Percentiles rank a stretch among this genome's conserved stretches.
Conservation (phyloP, 2,888 invertebrate species). For the Eilema griseolum region DNA sequence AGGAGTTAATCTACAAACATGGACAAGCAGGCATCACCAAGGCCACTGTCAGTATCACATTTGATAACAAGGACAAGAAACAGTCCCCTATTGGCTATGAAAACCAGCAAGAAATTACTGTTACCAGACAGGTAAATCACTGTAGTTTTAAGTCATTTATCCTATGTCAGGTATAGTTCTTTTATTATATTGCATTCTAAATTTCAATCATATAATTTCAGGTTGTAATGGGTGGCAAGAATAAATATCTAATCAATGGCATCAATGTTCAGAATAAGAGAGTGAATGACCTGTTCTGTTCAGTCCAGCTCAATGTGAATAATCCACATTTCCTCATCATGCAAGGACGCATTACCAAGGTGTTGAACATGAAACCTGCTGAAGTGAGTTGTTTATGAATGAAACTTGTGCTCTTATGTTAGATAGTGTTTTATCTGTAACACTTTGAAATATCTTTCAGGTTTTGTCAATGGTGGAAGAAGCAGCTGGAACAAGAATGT, state of each 20-base stretch:
- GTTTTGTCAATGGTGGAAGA: slow-evolving; percentile 99
- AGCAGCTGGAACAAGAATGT: slow-evolving; percentile 98
- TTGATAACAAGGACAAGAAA: slow-evolving; percentile 94
- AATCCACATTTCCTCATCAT: slow-evolving; percentile 99
- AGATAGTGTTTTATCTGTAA: no score
- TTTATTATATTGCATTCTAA: background rate
- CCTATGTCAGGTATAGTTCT: no score
- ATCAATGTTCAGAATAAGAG: slow-evolving; percentile 95
- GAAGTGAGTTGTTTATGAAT: slow-evolving; percentile 88
- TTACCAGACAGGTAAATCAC: slow-evolving; percentile 93
- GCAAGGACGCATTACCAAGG: slow-evolving; percentile 99
- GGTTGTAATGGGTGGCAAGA: slow-evolving; percentile 95
- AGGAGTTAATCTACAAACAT: slow-evolving; percentile 98
- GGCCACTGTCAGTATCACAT: slow-evolving; percentile 97
- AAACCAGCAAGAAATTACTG: slow-evolving; percentile 95
- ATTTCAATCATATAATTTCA: slow-evolving; percentile 56
- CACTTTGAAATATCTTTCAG: slow-evolving; percentile 69
- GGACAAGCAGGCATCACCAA: slow-evolving; percentile 98
- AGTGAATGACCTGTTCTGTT: slow-evolving; percentile 97
- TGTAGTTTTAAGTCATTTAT: background rate
- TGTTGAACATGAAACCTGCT: slow-evolving; percentile 98
- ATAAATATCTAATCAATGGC: slow-evolving; percentile 98
- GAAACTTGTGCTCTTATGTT: no score
- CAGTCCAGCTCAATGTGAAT: slow-evolving; percentile 98
- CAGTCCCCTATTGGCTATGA: slow-evolving; percentile 97